Evolutionary conservation across 2,888 invertebrate species (phyloP).

Genomic region (Cataglyphis rosenhaueri): DNA sequence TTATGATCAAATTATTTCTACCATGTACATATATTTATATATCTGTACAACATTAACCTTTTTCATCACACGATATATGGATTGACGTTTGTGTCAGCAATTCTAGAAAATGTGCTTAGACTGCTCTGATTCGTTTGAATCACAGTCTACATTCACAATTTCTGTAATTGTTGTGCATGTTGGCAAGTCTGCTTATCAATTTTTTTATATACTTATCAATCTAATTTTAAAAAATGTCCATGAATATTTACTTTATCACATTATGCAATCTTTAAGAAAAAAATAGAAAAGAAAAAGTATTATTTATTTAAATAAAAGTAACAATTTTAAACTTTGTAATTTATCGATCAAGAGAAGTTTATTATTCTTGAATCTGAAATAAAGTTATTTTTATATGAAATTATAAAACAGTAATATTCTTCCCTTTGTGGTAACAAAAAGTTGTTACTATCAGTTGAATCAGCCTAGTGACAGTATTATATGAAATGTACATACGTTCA

Average conservation of each 20-base stretch:
- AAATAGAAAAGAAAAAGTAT: conserved; percentile 63
- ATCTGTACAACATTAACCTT: conserved; percentile 76
- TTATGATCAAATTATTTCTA: conserved; percentile 82
- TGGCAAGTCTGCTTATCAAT: conserved; percentile 60
- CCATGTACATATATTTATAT: conserved; percentile 77
- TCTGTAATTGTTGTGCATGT: conserved; percentile 63
- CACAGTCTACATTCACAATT: conserved; percentile 54
- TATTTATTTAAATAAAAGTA: conserved; percentile 71
- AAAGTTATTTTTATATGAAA: conserved; percentile 78
- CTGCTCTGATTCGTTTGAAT: conserved; percentile 18
- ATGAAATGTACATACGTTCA: background rate
- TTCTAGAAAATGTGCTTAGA: conserved; percentile 60
- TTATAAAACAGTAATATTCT: conserved; percentile 76
- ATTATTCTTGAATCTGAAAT: conserved; percentile 73
- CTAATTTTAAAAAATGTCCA: conserved; percentile 65
- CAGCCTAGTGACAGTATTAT: conserved; percentile 28
- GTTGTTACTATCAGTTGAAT: conserved; percentile 63
- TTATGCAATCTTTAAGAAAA: conserved; percentile 74
- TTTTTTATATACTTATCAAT: conserved; percentile 65
- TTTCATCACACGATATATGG: conserved; percentile 73
- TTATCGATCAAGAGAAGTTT: conserved; percentile 62
- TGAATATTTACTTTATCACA: conserved; percentile 67
- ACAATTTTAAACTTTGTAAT: conserved; percentile 78
- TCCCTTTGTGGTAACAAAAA: conserved; percentile 66
- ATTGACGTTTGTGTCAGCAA: conserved; percentile 64